Evolutionary conservation across 1,140 invertebrate genomes (phyloP).

Genomic region (Brachystomella parvula): DNA sequence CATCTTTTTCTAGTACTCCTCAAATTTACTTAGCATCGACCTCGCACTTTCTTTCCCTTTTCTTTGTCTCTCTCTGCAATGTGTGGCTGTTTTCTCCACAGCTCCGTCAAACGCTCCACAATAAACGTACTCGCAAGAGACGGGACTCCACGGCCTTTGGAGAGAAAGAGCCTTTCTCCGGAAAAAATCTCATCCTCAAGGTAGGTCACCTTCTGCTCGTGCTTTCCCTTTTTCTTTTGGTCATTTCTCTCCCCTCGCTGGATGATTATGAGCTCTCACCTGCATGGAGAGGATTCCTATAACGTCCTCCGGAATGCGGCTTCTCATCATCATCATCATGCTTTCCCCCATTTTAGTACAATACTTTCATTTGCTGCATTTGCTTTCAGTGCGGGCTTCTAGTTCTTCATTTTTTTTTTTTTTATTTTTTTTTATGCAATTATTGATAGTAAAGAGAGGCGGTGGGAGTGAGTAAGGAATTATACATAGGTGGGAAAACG

Average conservation of each 20-base stretch:
- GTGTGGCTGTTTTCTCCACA: slow-evolving; percentile 37
- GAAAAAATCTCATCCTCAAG: slow-evolving; percentile 38
- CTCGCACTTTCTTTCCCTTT: slow-evolving; percentile 7
- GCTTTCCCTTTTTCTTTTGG: slow-evolving; percentile 26
- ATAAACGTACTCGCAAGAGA: slow-evolving; percentile 37
- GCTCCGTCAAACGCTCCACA: slow-evolving; percentile 38
- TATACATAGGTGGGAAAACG: too few relatives aligned
- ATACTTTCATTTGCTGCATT: too few relatives aligned
- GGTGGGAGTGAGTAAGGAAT: too few relatives aligned
- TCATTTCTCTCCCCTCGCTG: slow-evolving; percentile 11
- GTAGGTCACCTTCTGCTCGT: slow-evolving; percentile 31
- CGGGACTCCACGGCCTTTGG: slow-evolving; percentile 36
- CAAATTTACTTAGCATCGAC: not conserved
- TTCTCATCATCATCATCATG: not conserved
- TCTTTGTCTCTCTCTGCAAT: slow-evolving; percentile 25
- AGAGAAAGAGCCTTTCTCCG: slow-evolving; percentile 38
- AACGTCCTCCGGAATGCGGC: not conserved
- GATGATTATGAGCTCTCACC: not conserved
- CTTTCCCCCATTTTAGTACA: too few relatives aligned
- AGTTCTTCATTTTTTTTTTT: too few relatives aligned
- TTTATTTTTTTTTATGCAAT: too few relatives aligned
- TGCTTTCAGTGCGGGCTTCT: too few relatives aligned
- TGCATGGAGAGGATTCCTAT: not conserved
- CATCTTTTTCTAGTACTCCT: not conserved
- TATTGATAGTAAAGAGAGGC: too few relatives aligned